A percentile compares a stretch with the other conserved stretches of the same genome.
Evolutionary conservation across 2,888 invertebrate genomes (phyloP).

Genomic region (Dicranocentrus wangi): DNA sequence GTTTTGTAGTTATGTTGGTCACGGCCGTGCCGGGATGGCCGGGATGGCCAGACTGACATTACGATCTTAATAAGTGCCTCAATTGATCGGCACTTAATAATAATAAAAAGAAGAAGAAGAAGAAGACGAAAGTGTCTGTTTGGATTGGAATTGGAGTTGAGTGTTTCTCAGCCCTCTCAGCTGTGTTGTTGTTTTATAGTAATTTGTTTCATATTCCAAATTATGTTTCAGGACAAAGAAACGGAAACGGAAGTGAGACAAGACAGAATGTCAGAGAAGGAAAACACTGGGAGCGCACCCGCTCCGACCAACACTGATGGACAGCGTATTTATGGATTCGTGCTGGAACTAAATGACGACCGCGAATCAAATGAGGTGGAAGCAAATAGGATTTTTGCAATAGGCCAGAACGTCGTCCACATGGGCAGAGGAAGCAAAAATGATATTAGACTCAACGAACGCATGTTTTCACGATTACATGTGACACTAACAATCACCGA

Average conservation of each 20-base stretch:
- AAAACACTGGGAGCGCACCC: slow-evolving; percentile 5
- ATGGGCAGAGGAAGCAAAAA: slow-evolving; percentile 40
- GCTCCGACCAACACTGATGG: neutral
- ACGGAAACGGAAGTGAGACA: neutral
- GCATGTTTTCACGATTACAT: slow-evolving; percentile 40
- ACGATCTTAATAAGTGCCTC: too few relatives aligned
- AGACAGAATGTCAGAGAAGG: slow-evolving; percentile 15
- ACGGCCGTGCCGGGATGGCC: too few relatives aligned
- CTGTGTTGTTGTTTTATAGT: neutral
- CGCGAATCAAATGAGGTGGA: neutral
- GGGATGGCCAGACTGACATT: too few relatives aligned
- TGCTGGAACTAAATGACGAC: slow-evolving; percentile 5
- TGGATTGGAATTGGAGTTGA: too few relatives aligned
- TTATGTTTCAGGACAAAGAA: neutral
- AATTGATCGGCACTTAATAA: too few relatives aligned
- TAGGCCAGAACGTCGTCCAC: slow-evolving; percentile 16
- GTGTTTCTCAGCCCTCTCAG: too few relatives aligned
- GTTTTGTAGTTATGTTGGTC: too few relatives aligned
- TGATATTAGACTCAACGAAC: slow-evolving; percentile 42
- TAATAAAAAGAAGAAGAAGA: too few relatives aligned
- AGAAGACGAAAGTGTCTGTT: too few relatives aligned
- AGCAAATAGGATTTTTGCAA: slow-evolving; percentile 8
- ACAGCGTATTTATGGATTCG: slow-evolving; percentile 16
- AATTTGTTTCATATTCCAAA: too few relatives aligned
- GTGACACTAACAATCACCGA: slow-evolving; percentile 16